Evolutionary conservation across 2,888 invertebrate species (phyloP), one percentile per base, ranked within the genome.

Genomic region (Melanargia galathea): DNA sequence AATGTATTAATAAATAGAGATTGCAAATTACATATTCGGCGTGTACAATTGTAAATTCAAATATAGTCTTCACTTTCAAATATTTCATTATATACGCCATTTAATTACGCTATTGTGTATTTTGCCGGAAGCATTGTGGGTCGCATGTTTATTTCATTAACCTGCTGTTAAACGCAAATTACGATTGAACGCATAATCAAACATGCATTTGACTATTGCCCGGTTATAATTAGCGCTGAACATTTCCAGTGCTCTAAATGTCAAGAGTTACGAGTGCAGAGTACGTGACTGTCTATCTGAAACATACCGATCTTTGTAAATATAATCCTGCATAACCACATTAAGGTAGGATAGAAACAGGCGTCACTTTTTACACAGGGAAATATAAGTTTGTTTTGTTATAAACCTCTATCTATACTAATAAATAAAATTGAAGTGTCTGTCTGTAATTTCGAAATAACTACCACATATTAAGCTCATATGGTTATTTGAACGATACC

Each of bases 181-280:
- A 43, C 20, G 20, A 35, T 16, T 26, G 49, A 22, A 30, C 30
- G 52, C 38, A 26, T 13, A 22, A 59, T 62, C 40, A 35, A 49
- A 43, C 20, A 48, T 59, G 4, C 18, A 26, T 55, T 54, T 48
- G 22, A 35, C 57, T 46, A 58, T 61, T 33, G 58, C 33, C 49
- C 24, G 62, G 54, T 58, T 58, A 38, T 48, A 62, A 58, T 62
- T 65, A 64, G 65, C 60, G 26, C 38, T 24, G 60, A 58, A 65
- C 68, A 64, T 63, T 66, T 70, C 59, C 62, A 60, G 43, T 16
- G 46, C 6, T 35, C 51, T 54, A 66, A 66, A 66, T 66, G 66
- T 60, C 66, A 65, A 35, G 35, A 65, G 63, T 46, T 46, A 43
- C 62, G 20, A 20, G n/a, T 49, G 10, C 26, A n/a, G 20, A 20